phyloP scores from a whole-genome alignment of 1,140 invertebrate species.

The Oppia nitens region DNA sequence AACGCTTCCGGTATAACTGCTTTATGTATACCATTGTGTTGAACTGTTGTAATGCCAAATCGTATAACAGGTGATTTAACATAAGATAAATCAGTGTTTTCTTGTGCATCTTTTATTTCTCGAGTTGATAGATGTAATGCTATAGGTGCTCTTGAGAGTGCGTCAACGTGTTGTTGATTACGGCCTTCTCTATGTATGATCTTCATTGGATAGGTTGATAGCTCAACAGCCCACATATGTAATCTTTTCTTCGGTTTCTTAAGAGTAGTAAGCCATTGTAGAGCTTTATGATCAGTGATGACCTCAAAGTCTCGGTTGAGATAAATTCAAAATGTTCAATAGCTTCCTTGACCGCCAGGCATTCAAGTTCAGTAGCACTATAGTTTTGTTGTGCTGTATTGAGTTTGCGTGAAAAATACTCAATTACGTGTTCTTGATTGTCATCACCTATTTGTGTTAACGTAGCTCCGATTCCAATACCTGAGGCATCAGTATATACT shows the following conservation, averaged over 20 bases:
- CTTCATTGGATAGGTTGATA: conserved; percentile 25
- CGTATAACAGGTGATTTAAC: no score
- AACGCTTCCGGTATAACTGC: conserved; percentile 1
- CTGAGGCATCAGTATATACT: conserved; percentile 10
- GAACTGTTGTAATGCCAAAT: background rate
- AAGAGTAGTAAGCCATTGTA: background rate
- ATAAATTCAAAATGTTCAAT: conserved; percentile 10
- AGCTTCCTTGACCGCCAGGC: conserved; percentile 9
- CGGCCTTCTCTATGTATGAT: conserved; percentile 5
- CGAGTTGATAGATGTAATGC: background rate
- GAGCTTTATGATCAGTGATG: conserved; percentile 9
- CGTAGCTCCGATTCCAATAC: no score
- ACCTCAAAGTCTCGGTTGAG: no score
- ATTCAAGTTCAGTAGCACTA: conserved; percentile 6
- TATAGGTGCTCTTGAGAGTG: conserved; percentile 4
- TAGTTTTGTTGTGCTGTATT: background rate
- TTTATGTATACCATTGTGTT: conserved; percentile 21
- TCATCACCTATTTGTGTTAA: no score
- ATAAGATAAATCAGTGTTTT: background rate
- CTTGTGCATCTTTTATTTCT: background rate
- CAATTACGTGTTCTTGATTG: conserved; percentile 26
- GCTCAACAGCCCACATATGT: conserved; percentile 21
- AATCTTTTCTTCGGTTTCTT: conserved; percentile 1
- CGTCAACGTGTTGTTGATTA: conserved; percentile 4
- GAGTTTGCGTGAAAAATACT: conserved; percentile 24